A percentile compares a stretch with the other conserved stretches of the same genome.
These are phyloP conservation scores for Megaleporinus macrocephalus DNA, from an alignment of 2,113 vertebrate species.

Conservation along the genomic window DNA sequence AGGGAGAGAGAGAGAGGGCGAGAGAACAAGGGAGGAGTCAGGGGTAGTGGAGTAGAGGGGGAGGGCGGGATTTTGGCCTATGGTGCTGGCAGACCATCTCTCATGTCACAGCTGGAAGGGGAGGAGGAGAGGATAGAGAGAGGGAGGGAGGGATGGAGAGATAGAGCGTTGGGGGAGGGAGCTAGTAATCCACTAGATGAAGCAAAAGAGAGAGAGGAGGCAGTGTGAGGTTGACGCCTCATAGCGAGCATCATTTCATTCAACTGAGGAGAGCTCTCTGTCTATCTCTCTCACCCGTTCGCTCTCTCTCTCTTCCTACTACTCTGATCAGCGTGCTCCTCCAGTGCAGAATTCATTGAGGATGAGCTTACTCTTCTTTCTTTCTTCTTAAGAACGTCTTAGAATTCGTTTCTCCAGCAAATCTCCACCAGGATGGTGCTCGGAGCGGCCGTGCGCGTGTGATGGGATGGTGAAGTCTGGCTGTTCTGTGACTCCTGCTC, in stretches of 20 bases:
- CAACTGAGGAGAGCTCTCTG: slow-evolving; percentile 60
- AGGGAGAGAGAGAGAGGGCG: neutral
- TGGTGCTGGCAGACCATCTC: slow-evolving; percentile 63
- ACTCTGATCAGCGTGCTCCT: neutral
- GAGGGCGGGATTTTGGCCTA: slow-evolving; percentile 67
- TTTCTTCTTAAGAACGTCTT: slow-evolving; percentile 23
- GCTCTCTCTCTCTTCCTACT: slow-evolving; percentile 42
- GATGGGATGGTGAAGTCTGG: slow-evolving; percentile 14
- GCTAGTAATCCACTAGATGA: slow-evolving; percentile 10
- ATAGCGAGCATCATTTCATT: slow-evolving; percentile 58
- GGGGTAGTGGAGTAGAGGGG: slow-evolving; percentile 6
- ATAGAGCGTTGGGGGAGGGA: slow-evolving; percentile 44
- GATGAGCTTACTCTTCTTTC: slow-evolving; percentile 21
- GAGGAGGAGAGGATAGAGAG: slow-evolving; percentile 61
- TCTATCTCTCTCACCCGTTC: slow-evolving; percentile 52
- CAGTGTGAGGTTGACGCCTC: slow-evolving; percentile 74
- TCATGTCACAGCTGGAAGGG: slow-evolving; percentile 75
- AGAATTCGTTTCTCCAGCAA: neutral
- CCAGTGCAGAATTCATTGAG: neutral
- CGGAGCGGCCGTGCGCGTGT: neutral
- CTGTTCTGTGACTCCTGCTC: slow-evolving; percentile 8
- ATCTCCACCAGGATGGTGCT: slow-evolving; percentile 11
- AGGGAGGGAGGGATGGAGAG: slow-evolving; percentile 63
- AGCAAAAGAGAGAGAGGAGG: slow-evolving; percentile 55
- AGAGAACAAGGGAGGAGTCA: neutral